Evolutionary conservation across 2,888 invertebrate species (phyloP).

Genomic region (Ormyrus rosae): DNA sequence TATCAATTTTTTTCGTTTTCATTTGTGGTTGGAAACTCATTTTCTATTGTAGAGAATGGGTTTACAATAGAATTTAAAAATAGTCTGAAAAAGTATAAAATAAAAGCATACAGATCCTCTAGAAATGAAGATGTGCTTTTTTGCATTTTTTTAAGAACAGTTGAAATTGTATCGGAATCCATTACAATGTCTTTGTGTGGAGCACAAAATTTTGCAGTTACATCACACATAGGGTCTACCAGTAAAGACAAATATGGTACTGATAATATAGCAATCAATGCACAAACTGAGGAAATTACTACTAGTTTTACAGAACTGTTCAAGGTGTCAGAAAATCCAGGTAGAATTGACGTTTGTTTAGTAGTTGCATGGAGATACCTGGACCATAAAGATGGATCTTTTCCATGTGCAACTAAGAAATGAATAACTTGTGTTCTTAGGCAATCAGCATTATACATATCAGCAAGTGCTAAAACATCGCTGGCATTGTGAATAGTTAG

Average conservation of each 20-base stretch:
- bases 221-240: conserved; percentile 53
- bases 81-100: conserved; percentile 46
- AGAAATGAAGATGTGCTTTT: conserved; percentile 52
- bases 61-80: conserved; percentile 43
- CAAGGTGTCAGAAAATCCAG: conserved; percentile 44
- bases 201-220: conserved; percentile 51
- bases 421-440: conserved; percentile 53
- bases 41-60: conserved; percentile 38
- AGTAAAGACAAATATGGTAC: conserved; percentile 49
- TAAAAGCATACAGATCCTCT: conserved; percentile 50
- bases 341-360: conserved; percentile 32
- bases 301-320: conserved; percentile 48
- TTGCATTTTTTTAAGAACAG: conserved; percentile 50
- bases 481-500: conserved; percentile 50
- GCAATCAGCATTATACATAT: conserved; percentile 55
- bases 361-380: conserved; percentile 43
- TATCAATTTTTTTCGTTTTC: conserved; percentile 17
- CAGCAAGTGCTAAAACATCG: conserved; percentile 52
- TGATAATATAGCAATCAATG: conserved; percentile 46
- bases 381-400: conserved; percentile 53
- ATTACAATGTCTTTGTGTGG: conserved; percentile 51
- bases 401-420: conserved; percentile 53
- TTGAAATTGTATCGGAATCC: conserved; percentile 49
- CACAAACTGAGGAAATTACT: conserved; percentile 46
- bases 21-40: conserved; percentile 20